Percentiles rank a stretch among this genome's conserved stretches.
phyloP scores from a whole-genome alignment of 2,113 vertebrate species.

The Syngnathus typhle region DNA sequence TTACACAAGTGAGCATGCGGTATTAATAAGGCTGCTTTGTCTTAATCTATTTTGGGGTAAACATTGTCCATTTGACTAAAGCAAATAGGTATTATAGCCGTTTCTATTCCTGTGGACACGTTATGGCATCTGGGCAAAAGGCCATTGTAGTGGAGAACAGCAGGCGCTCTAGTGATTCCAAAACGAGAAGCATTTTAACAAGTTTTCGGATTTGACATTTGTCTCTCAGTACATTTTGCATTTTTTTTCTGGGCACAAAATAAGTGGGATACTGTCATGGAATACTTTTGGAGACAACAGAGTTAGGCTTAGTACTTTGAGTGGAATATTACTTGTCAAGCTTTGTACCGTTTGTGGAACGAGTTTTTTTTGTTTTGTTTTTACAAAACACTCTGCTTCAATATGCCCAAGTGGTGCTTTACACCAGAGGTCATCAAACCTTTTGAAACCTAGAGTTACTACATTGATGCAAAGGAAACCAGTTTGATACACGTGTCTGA shows the following conservation, averaged over 20 bases:
- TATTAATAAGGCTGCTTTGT: slow-evolving; percentile 18
- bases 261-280: slow-evolving; percentile 20
- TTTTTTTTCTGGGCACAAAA: slow-evolving; percentile 33
- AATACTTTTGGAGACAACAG: slow-evolving; percentile 14
- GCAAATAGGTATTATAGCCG: slow-evolving; percentile 35
- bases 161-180: slow-evolving; percentile 27
- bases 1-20: slow-evolving; percentile 35
- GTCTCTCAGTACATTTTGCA: slow-evolving; percentile 49
- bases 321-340: not conserved
- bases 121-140: slow-evolving; percentile 40
- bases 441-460: too few species aligned
- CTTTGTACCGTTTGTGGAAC: not conserved
- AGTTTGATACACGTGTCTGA: too few species aligned
- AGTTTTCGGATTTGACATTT: slow-evolving; percentile 64
- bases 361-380: not conserved
- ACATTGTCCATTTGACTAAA: slow-evolving; percentile 16
- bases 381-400: not conserved
- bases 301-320: slow-evolving; percentile 16
- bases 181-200: slow-evolving; percentile 47
- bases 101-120: not conserved
- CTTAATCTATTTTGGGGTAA: slow-evolving; percentile 12
- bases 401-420: not conserved
- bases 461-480: too few species aligned
- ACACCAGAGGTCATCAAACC: too few species aligned
- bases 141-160: slow-evolving; percentile 37